A percentile compares a stretch with the other conserved stretches of the same genome.
Conservation (phyloP, 2,113 vertebrate genomes). For the Brachionichthys hirsutus region DNA sequence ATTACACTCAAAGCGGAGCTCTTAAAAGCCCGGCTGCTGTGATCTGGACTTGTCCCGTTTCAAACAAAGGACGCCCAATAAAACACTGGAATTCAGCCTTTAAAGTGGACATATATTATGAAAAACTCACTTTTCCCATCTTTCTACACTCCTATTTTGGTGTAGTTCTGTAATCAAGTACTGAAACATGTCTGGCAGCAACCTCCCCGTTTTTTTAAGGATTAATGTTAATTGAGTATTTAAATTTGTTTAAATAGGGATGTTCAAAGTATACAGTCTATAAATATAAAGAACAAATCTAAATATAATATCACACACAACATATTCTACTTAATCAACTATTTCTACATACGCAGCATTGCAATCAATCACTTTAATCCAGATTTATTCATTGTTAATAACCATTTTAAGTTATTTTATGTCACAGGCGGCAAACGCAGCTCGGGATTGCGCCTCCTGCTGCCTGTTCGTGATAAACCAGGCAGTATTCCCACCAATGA, state of each 20-base stretch:
- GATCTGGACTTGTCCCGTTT: conserved; percentile 3
- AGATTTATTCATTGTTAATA: neutral
- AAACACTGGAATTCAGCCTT: neutral
- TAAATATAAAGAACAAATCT: no score
- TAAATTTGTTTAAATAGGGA: no score
- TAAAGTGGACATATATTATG: no score
- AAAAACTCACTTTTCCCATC: no score
- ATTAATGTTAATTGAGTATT: no score
- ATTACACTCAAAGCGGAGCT: neutral
- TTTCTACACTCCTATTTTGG: no score
- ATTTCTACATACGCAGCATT: neutral
- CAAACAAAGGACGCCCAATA: neutral
- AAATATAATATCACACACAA: no score
- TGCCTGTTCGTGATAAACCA: neutral
- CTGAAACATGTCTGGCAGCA: no score
- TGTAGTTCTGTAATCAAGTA: no score
- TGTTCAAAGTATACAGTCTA: no score
- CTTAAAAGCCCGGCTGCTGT: neutral
- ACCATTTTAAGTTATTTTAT: neutral
- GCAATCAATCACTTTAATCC: neutral
- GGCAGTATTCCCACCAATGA: conserved; percentile 42
- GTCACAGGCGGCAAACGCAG: conserved; percentile 48
- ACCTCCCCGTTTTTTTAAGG: no score
- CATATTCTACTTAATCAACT: neutral
- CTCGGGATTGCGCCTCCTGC: neutral